These are phyloP conservation scores for Acanthosepion pharaonis DNA, from an alignment of 2,888 invertebrate species.

Conservation along the genomic window DNA sequence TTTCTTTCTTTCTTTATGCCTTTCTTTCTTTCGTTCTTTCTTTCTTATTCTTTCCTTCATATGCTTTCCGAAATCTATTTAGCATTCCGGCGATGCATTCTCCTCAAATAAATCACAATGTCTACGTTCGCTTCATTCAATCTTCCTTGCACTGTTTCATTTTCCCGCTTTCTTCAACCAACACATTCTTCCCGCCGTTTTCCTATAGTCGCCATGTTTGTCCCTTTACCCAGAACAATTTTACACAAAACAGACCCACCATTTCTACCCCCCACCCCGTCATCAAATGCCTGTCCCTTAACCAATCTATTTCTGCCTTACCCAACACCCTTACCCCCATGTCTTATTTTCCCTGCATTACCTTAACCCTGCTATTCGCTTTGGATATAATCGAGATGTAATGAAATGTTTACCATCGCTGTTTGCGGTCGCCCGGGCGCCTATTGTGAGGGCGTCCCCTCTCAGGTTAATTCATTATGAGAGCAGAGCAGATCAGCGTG, in stretches of 20 bases:
- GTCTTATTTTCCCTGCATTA: not conserved
- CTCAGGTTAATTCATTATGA: not conserved
- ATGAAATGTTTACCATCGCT: constrained; percentile 4
- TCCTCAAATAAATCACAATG: too few relatives aligned
- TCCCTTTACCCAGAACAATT: too few relatives aligned
- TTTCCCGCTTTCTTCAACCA: too few relatives aligned
- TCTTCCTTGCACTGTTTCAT: too few relatives aligned
- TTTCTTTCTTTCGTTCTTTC: too few relatives aligned
- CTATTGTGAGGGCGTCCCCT: not conserved
- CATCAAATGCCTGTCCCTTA: not conserved
- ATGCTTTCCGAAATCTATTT: too few relatives aligned
- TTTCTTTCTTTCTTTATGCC: too few relatives aligned
- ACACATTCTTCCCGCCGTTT: too few relatives aligned
- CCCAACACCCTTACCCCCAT: not conserved
- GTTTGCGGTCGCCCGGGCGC: constrained; percentile 2
- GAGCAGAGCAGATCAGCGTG: not conserved
- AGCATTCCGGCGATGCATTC: too few relatives aligned
- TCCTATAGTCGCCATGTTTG: too few relatives aligned
- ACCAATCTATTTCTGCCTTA: not conserved
- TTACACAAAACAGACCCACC: not conserved
- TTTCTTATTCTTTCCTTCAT: too few relatives aligned
- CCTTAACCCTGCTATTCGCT: not conserved
- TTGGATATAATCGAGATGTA: not conserved
- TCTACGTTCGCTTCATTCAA: too few relatives aligned
- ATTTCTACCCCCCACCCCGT: not conserved